Evolutionary conservation across 2,797 vertebrate species (phyloP).

Genomic region (Chrosomus eos): DNA sequence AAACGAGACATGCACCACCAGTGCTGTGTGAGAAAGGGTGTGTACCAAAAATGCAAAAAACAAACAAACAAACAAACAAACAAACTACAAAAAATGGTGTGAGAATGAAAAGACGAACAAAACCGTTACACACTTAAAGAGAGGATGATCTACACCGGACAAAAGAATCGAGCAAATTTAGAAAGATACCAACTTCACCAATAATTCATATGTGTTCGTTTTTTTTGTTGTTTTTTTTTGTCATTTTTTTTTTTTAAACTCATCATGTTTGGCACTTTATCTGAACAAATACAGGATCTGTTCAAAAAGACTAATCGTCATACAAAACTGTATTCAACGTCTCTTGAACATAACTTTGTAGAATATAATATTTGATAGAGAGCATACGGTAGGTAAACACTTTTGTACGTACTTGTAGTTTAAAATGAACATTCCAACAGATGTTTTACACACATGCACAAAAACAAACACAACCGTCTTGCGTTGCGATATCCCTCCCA

Average conservation of each 20-base stretch:
- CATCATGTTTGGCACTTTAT: conserved; percentile 98
- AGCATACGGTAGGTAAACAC: conserved; percentile 94
- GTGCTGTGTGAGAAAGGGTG: conserved; percentile 61
- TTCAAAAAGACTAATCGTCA: conserved; percentile 89
- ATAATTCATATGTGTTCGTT: conserved; percentile 72
- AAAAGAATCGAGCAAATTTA: conserved; percentile 83
- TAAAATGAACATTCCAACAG: conserved; percentile 95
- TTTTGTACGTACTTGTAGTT: conserved; percentile 85
- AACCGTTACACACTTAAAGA: conserved; percentile 76
- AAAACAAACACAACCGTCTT: conserved; percentile 81
- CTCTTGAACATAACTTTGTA: conserved; percentile 84
- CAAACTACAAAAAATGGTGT: conserved; percentile 61
- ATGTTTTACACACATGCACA: conserved; percentile 97
- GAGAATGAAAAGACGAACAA: conserved; percentile 66
- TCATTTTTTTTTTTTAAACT: conserved; percentile 68
- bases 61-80: conserved; percentile 61
- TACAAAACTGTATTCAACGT: conserved; percentile 87
- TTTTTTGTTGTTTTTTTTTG: conserved; percentile 42
- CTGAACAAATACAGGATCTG: conserved; percentile 86
- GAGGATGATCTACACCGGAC: conserved; percentile 78
- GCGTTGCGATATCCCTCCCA: conserved; percentile 53
- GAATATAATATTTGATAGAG: conserved; percentile 87
- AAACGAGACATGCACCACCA: conserved; percentile 78
- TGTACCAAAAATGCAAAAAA: conserved; percentile 54
- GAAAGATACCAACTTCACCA: conserved; percentile 82